Conservation (phyloP, 2,888 invertebrate genomes). For the Dinocampus coccinellae region DNA sequence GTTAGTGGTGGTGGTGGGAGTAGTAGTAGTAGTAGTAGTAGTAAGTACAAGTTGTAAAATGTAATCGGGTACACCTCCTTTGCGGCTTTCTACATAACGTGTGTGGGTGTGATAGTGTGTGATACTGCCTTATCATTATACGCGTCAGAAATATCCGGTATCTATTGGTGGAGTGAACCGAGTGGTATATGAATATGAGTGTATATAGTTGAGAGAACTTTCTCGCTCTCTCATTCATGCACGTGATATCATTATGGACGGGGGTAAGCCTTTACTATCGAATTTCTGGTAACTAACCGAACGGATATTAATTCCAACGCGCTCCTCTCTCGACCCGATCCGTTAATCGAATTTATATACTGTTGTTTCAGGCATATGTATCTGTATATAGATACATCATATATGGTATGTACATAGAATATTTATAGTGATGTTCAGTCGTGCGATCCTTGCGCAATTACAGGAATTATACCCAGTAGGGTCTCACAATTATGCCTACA, state of each 20-base stretch:
- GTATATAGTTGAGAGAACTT: background rate
- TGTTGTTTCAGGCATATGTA: constrained; percentile 25
- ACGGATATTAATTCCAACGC: constrained; percentile 62
- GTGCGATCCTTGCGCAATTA: constrained; percentile 9
- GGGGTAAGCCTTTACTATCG: constrained; percentile 46
- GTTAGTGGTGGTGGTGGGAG: background rate
- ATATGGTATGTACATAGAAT: background rate
- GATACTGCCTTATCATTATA: constrained; percentile 26
- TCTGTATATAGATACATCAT: background rate
- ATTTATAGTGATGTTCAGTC: constrained; percentile 17
- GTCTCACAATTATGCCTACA: background rate
- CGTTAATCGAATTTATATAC: constrained; percentile 59
- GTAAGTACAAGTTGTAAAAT: constrained; percentile 17
- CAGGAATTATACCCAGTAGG: background rate
- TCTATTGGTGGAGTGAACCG: background rate
- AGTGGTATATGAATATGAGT: background rate
- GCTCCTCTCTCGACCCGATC: constrained; percentile 55
- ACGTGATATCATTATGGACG: background rate
- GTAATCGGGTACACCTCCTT: constrained; percentile 25
- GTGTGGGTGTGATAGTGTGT: too few relatives aligned
- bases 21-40: background rate
- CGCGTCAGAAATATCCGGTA: background rate
- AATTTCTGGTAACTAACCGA: constrained; percentile 57
- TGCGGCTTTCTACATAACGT: constrained; percentile 28
- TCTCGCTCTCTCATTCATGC: background rate